These are phyloP conservation scores for Pasiphila rectangulata DNA, from an alignment of 2,888 invertebrate species.

Conservation along the genomic window DNA sequence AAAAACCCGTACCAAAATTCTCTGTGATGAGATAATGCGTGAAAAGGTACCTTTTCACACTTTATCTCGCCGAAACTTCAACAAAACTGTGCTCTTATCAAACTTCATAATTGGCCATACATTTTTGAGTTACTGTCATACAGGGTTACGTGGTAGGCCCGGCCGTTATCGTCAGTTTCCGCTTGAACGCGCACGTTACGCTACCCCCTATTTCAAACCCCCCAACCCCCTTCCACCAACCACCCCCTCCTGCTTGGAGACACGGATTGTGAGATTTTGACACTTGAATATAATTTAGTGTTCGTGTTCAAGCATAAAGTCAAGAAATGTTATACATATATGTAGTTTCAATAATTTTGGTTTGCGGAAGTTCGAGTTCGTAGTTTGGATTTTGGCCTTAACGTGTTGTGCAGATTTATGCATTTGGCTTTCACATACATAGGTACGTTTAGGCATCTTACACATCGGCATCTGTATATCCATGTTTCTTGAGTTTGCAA, in stretches of 20 bases:
- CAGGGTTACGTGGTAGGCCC: conserved; percentile 78
- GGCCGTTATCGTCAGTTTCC: conserved; percentile 79
- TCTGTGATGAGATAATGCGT: too few species aligned
- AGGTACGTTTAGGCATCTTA: too few species aligned
- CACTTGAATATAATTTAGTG: conserved; percentile 75
- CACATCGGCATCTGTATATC: too few species aligned
- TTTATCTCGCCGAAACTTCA: conserved; percentile 12
- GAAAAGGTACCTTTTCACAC: too few species aligned
- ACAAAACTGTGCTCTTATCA: conserved; percentile 41
- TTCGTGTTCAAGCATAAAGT: conserved; percentile 38
- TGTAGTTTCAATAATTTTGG: conserved; percentile 19
- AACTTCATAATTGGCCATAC: conserved; percentile 71
- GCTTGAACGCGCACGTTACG: conserved; percentile 78
- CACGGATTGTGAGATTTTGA: conserved; percentile 69
- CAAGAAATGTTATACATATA: conserved; percentile 20
- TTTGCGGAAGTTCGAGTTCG: conserved; percentile 2
- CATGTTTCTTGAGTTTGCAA: too few species aligned
- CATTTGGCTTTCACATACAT: too few species aligned
- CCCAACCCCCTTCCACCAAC: conserved; percentile 27
- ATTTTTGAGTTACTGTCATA: conserved; percentile 75
- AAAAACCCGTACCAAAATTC: too few species aligned
- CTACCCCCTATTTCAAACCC: conserved; percentile 38
- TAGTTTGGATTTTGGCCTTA: conserved; percentile 1
- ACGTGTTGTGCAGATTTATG: too few species aligned
- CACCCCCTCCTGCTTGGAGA: conserved; percentile 44